A percentile compares a stretch with the other conserved stretches of the same genome.
These are phyloP conservation scores for Chelon auratus DNA, from an alignment of 2,797 vertebrate species.

Conservation along the genomic window DNA sequence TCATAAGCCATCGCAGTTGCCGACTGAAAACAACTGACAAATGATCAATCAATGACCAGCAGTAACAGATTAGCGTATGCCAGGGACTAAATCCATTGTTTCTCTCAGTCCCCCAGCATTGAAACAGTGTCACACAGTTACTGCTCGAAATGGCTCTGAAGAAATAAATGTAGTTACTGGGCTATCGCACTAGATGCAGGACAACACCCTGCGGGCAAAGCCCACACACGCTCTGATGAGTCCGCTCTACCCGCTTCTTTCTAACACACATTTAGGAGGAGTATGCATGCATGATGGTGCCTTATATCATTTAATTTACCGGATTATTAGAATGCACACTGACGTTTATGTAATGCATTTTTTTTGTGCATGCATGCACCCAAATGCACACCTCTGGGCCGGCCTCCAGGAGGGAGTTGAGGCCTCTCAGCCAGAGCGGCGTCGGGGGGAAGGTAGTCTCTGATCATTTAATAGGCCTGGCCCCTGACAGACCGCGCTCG, in stretches of 20 bases:
- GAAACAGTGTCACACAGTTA: conserved; percentile 51
- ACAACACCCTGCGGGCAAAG: conserved; percentile 47
- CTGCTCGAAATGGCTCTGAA: conserved; percentile 52
- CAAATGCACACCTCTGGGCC: conserved; percentile 58
- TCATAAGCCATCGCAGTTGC: conserved; percentile 26
- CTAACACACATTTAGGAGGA: conserved; percentile 23
- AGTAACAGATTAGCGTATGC: conserved; percentile 48
- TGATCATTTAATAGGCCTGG: conserved; percentile 79
- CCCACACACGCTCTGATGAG: conserved; percentile 35
- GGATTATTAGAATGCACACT: conserved; percentile 1
- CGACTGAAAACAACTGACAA: conserved; percentile 49
- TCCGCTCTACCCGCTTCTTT: conserved; percentile 22
- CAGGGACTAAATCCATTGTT: conserved; percentile 46
- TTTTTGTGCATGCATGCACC: conserved; percentile 51
- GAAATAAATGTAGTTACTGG: conserved; percentile 63
- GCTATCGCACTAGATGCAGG: conserved; percentile 46
- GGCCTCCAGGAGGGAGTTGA: conserved; percentile 59
- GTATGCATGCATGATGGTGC: conserved; percentile 7
- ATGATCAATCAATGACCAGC: conserved; percentile 60
- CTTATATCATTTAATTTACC: conserved; percentile 20
- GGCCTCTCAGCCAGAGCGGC: conserved; percentile 65
- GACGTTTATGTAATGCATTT: conserved; percentile 21
- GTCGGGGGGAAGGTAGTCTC: conserved; percentile 67
- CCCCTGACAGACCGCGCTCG: conserved; percentile 63
- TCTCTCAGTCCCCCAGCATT: conserved; percentile 49